These are phyloP conservation scores for Clostera curtula DNA, from an alignment of 2,888 invertebrate species.

Conservation along the genomic window DNA sequence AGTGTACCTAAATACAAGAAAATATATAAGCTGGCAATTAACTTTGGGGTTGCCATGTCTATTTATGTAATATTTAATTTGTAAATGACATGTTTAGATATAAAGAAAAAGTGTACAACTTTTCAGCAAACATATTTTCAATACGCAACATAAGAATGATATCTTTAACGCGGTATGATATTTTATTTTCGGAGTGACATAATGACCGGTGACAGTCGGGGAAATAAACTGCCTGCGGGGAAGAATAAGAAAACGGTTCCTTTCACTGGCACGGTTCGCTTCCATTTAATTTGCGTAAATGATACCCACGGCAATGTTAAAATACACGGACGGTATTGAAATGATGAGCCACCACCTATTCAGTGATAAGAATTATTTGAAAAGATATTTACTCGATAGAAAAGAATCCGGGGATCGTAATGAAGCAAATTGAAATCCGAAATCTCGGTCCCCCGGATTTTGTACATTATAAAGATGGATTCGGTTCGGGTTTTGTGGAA, in stretches of 20 bases:
- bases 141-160: constrained; percentile 19
- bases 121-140: constrained; percentile 16
- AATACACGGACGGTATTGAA: constrained; percentile 20
- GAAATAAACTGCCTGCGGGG: constrained; percentile 47
- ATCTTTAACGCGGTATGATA: constrained; percentile 27
- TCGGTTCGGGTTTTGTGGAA: no score
- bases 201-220: constrained; percentile 52
- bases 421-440: no score
- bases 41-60: no score
- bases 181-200: constrained; percentile 43
- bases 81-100: neutral
- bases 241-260: constrained; percentile 46
- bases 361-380: neutral
- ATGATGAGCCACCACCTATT: constrained; percentile 5
- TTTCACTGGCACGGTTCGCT: constrained; percentile 39
- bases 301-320: constrained; percentile 28
- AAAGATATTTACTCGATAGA: neutral
- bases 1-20: no score
- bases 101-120: neutral
- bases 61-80: no score
- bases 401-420: no score
- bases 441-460: no score
- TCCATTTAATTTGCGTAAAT: constrained; percentile 48
- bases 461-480: no score
- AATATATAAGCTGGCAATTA: no score